Conservation (phyloP, 2,888 invertebrate species). For the Sthenelais limicola region DNA sequence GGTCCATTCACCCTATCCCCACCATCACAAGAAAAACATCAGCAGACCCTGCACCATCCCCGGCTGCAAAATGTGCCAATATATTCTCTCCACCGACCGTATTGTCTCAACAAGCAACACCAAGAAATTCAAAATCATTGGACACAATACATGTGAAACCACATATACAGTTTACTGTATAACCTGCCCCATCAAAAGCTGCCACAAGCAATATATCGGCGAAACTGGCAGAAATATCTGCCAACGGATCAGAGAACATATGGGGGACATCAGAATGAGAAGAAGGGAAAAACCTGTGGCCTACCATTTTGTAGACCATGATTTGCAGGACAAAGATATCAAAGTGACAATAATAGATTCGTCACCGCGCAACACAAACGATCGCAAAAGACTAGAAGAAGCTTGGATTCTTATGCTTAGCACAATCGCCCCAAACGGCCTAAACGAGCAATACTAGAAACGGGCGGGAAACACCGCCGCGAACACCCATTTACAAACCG, state of each 20-base stretch:
- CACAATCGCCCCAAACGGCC: not conserved
- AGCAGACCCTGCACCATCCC: not conserved
- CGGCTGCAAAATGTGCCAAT: not conserved
- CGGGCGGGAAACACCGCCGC: no score
- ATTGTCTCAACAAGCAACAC: not conserved
- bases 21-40: not conserved
- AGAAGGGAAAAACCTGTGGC: not conserved
- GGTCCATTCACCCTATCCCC: not conserved
- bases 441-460: conserved; percentile 1
- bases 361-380: not conserved
- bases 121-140: not conserved
- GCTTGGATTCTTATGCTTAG: not conserved
- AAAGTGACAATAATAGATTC: not conserved
- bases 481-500: no score
- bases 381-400: not conserved
- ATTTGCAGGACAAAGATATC: not conserved
- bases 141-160: not conserved
- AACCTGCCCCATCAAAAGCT: not conserved
- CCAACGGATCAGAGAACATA: not conserved
- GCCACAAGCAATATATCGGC: not conserved
- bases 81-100: not conserved
- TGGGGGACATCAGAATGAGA: not conserved
- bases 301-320: not conserved
- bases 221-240: not conserved
- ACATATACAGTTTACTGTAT: not conserved